Evolutionary conservation across 2,797 vertebrate genomes (phyloP), one percentile per base, ranked within the genome.

Genomic region (Halcyon badia): DNA sequence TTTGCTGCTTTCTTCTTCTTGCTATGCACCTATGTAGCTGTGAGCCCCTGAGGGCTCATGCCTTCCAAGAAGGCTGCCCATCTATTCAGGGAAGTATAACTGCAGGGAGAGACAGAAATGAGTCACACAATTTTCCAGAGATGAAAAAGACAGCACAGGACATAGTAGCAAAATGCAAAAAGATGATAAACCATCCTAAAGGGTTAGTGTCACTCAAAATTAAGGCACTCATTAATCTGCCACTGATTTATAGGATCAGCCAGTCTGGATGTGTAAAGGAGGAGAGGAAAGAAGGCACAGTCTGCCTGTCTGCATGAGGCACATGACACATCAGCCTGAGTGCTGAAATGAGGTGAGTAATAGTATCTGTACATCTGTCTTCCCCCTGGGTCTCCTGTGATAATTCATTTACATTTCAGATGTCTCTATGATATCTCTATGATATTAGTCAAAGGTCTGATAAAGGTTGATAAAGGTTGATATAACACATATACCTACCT

Each of bases 291-390:
- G 41, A 71, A 85, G 21, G 35, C 4, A 62, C 17, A 31, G 10
- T 22, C 21, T 85, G 39, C 26, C 44, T 51, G 8, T 41, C 17
- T 60, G 39, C n/a, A 71, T 44, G 31, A 84, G 61, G 39, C 15
- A 61, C 46, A 10, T 16, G 31, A 41, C 33, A 49, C 9, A 42
- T 33, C 48, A 75, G 13, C 30, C 11, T 35, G 25, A 85, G 14
- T 80, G 17, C 17, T 69, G 35, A 75, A 84, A 75, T 68, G 11
- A 46, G 33, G 24, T 19, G 18, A 90, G 13, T 24, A 12, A 75
- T 4, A 56, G 4, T 25, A 56, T 49, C 39, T 8, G 0, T 14
- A 26, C 0, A 0, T 60, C 33, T 14, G 12, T 22, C 68, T 46
- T 90, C 5, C 6, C 30, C 30, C 31, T 60, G 35, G 5, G 4